Evolutionary conservation across 1,140 invertebrate species (phyloP), one percentile per base, ranked within the genome.

Genomic region (Octopus bimaculoides): DNA sequence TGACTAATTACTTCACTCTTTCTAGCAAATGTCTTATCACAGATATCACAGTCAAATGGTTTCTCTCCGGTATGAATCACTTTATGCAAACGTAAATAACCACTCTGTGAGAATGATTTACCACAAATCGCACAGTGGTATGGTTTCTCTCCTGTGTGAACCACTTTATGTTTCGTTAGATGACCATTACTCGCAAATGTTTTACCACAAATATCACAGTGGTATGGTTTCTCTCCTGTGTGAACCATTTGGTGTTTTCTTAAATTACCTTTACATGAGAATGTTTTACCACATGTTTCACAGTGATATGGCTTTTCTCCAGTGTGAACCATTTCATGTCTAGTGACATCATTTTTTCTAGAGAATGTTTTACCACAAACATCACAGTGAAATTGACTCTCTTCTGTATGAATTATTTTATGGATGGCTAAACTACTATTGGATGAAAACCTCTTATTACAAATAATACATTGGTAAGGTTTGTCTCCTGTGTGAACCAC

Each of bases 1-100:
- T 41, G 26, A 41, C 26, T 41, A 41, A 41, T 41, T 41, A 41
- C 26, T 41, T 41, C 26, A 41, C 26, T 41, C 87, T 96, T 95
- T 53, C 95, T 92, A 77, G 95, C 95, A 88, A 97, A 97, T 88
- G 95, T 94, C 66, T 95, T 94, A 8, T 95, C 96, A 89, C 96
- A 97, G 87, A 95, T 93, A 86, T 96, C 96, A 83, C 83, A 84
- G 12, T 69, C 73, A 77, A 78, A 79, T n/a, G 82, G 80, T 26
- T n/a, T 71, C 55, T 79, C 66, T 52, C 75, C 54, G 4, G 77
- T 79, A 20, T 83, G 61, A 52, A 79, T 79, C 74, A 55, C 79
- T 5, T 54, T 77, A 53, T 80, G 75, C 5, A 71, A 17, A 41
- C 20, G 5, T 12, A 77, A 41, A 14, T 52, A 26, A 20, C 55